A percentile compares a stretch with the other conserved stretches of the same genome.
Evolutionary conservation across 2,113 vertebrate genomes (phyloP).

Genomic region (Urocynchramus pylzowi): DNA sequence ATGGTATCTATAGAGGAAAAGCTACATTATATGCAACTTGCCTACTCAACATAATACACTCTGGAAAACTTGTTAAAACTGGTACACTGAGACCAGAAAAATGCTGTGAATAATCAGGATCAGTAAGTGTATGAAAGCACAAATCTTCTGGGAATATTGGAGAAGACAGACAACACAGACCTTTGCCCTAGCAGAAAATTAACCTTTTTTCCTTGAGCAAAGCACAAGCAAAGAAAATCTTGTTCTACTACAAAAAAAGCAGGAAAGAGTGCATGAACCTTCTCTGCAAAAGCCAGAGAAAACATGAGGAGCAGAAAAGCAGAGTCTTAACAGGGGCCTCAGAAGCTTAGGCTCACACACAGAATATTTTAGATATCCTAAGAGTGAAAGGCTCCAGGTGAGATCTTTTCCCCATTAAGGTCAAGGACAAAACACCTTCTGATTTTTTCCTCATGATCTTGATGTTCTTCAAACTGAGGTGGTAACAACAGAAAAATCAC

Average conservation of each 20-base stretch:
- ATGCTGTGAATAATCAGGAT: neutral
- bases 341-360: neutral
- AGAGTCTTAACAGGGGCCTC: neutral
- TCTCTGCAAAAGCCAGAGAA: neutral
- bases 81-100: constrained; percentile 8
- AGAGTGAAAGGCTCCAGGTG: neutral
- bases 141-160: neutral
- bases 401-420: neutral
- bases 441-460: neutral
- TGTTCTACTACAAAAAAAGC: neutral
- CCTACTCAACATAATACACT: neutral
- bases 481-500: neutral
- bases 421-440: neutral
- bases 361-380: neutral
- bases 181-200: neutral
- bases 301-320: neutral
- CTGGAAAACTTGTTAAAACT: neutral
- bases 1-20: neutral
- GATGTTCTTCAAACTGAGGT: neutral
- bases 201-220: neutral
- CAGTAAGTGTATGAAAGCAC: constrained; percentile 11
- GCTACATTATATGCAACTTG: neutral
- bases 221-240: neutral
- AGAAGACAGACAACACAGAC: neutral
- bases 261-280: neutral